phyloP scores from a whole-genome alignment of 2,113 vertebrate genomes.

The Neodontobutis hainanensis region DNA sequence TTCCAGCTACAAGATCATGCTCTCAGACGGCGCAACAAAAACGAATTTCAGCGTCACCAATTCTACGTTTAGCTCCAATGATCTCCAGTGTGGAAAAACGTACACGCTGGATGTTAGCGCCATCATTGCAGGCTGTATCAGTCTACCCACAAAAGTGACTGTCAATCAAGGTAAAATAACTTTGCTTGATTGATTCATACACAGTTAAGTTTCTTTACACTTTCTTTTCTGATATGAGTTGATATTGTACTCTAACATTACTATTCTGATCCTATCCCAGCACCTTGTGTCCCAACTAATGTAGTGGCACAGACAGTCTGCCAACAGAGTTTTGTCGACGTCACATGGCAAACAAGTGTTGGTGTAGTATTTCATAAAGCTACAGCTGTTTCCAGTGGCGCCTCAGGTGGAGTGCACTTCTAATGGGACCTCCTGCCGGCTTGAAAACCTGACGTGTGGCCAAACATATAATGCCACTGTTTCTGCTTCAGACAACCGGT shows the following conservation, averaged over 20 bases:
- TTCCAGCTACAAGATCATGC: constrained; percentile 44
- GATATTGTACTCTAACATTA: background rate
- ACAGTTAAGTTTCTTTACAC: background rate
- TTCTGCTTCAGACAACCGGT: constrained; percentile 52
- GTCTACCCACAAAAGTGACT: constrained; percentile 47
- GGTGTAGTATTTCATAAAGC: constrained; percentile 65
- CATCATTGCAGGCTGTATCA: constrained; percentile 63
- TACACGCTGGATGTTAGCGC: constrained; percentile 68
- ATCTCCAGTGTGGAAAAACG: constrained; percentile 60
- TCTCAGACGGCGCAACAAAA: constrained; percentile 21
- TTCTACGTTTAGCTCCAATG: constrained; percentile 28
- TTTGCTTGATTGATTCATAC: background rate
- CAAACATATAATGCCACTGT: constrained; percentile 69
- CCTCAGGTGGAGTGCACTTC: constrained; percentile 48
- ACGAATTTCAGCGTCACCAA: constrained; percentile 50
- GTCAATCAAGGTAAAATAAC: constrained; percentile 65
- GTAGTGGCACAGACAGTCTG: constrained; percentile 59
- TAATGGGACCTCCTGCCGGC: constrained; percentile 56
- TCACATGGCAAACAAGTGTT: constrained; percentile 69
- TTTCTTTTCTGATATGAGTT: background rate
- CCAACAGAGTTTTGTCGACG: constrained; percentile 34
- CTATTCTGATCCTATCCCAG: constrained; percentile 44
- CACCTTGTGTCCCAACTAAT: constrained; percentile 72
- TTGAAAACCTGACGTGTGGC: constrained; percentile 66
- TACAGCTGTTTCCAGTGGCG: constrained; percentile 30